phyloP scores from a whole-genome alignment of 2,888 invertebrate species.

The Chymomyza procnemis region DNA sequence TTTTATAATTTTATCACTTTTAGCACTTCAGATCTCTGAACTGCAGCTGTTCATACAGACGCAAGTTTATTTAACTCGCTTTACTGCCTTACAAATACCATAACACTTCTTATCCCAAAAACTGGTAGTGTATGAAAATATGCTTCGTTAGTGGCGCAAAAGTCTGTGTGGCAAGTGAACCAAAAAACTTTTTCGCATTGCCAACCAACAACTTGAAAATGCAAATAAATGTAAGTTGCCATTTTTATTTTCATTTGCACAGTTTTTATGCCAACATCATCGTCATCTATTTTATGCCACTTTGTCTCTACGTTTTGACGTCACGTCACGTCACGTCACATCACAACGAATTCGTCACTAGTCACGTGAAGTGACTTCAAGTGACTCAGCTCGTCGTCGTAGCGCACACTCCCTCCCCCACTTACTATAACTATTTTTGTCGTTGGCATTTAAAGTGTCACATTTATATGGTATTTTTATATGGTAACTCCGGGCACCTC shows the following conservation, averaged over 20 bases:
- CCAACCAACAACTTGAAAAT: conserved; percentile 59
- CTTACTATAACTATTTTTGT: conserved; percentile 65
- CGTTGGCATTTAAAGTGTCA: conserved; percentile 73
- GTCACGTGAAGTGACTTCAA: conserved; percentile 42
- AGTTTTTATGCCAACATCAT: background rate
- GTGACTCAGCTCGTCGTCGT: background rate
- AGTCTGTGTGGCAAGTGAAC: conserved; percentile 30
- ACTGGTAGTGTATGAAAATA: conserved; percentile 1
- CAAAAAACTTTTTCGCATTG: conserved; percentile 36
- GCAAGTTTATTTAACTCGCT: too few species aligned
- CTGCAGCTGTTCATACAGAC: too few species aligned
- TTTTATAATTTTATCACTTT: too few species aligned
- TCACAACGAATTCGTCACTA: conserved; percentile 62
- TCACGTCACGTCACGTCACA: conserved; percentile 48
- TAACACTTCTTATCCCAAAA: background rate
- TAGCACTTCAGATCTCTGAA: too few species aligned
- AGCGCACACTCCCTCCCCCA: conserved; percentile 12
- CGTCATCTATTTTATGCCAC: conserved; percentile 2
- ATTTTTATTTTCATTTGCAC: conserved; percentile 43
- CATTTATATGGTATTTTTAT: conserved; percentile 72
- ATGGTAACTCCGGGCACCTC: conserved; percentile 30
- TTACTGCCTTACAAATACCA: too few species aligned
- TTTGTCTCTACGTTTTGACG: background rate
- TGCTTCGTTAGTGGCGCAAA: conserved; percentile 38
- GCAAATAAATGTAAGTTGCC: conserved; percentile 69